A percentile compares a stretch with the other conserved stretches of the same genome.
phyloP scores from a whole-genome alignment of 2,888 invertebrate species.

The Listrodromus nycthemerus region DNA sequence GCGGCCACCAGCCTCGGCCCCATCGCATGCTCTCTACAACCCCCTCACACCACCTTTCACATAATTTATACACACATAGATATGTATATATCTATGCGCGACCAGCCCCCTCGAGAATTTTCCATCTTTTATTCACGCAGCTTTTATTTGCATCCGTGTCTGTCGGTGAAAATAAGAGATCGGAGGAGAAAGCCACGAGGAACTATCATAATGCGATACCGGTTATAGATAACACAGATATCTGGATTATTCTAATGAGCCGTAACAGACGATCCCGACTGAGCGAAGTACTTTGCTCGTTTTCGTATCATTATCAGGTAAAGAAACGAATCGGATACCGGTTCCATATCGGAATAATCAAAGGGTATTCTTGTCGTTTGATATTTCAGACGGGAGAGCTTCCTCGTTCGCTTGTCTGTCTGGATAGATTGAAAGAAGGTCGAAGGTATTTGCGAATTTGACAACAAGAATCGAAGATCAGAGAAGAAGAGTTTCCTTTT shows the following conservation, averaged over 20 bases:
- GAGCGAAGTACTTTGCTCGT: background rate
- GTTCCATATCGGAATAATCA: background rate
- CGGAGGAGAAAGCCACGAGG: background rate
- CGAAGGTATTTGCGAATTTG: background rate
- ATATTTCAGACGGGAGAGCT: background rate
- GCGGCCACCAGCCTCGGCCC: conserved; percentile 34
- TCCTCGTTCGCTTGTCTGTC: background rate
- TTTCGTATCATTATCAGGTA: background rate
- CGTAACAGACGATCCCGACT: background rate
- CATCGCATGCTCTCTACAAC: background rate
- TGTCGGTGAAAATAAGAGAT: conserved; percentile 45
- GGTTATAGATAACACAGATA: background rate
- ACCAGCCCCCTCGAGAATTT: conserved; percentile 42
- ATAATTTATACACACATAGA: conserved; percentile 9
- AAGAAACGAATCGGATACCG: background rate
- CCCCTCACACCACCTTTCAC: conserved; percentile 23
- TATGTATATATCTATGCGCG: background rate
- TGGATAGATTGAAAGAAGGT: background rate
- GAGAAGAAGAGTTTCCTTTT: background rate
- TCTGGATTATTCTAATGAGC: background rate
- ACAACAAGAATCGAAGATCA: background rate
- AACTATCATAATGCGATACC: conserved; percentile 20
- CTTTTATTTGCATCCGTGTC: conserved; percentile 44
- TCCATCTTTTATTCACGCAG: conserved; percentile 63
- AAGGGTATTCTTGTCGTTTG: background rate